phyloP scores from a whole-genome alignment of 2,797 vertebrate species.

The Eurystomus glaucurus region DNA sequence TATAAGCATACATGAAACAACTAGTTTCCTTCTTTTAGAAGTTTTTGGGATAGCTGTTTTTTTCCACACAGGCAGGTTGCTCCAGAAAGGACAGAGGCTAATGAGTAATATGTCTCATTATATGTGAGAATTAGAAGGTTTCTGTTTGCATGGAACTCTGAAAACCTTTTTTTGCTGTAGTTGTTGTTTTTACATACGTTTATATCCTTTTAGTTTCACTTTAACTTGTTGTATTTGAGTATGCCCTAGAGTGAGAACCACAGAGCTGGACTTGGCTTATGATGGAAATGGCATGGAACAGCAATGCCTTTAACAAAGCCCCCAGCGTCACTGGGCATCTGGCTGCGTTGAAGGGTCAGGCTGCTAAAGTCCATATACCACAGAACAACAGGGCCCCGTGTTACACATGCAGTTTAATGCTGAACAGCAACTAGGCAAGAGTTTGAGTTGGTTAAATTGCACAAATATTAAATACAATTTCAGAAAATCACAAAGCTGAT shows the following conservation, averaged over 20 bases:
- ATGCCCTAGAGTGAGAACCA: background rate
- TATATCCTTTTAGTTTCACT: constrained; percentile 1
- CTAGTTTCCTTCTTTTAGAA: background rate
- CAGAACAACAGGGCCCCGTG: background rate
- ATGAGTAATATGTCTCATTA: background rate
- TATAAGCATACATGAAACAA: background rate
- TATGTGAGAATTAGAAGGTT: background rate
- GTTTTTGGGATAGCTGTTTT: background rate
- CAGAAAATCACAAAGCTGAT: background rate
- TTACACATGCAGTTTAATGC: accelerated
- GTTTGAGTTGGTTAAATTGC: background rate
- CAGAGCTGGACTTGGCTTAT: background rate
- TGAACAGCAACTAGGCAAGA: accelerated
- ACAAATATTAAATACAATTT: background rate
- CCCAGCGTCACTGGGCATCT: background rate
- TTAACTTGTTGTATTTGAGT: background rate
- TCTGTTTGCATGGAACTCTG: background rate
- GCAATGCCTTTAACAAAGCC: background rate
- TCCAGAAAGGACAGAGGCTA: background rate
- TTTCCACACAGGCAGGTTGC: background rate
- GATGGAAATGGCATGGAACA: background rate
- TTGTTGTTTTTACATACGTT: background rate
- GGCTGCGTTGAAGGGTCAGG: background rate
- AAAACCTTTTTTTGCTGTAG: background rate
- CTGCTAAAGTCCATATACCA: background rate